Evolutionary conservation across 1,140 invertebrate species (phyloP), one percentile per base, ranked within the genome.

Genomic region (Yoshiicerus persimilis): DNA sequence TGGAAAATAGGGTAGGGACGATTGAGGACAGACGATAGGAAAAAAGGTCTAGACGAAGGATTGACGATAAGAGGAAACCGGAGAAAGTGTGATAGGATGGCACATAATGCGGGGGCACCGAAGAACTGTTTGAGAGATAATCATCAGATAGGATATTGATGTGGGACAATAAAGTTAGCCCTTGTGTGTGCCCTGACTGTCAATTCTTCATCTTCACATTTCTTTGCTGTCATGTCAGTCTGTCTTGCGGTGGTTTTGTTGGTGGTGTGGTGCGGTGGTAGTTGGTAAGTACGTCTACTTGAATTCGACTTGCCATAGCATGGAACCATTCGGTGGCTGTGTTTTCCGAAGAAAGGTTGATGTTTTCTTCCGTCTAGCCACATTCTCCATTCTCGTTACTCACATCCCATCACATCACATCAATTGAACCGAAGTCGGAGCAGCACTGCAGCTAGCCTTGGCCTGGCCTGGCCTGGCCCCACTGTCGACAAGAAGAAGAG

Each of bases 171-270:
- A 80, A 80, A 80, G 75, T 80, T 80, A 38, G 30, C 34, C 75
- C 75, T 38, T 32, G 75, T 80, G 34, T 80, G 75, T 80, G 75
- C 75, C 32, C 75, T 32, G 75, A 80, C 75, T 80, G 75, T 80
- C 75, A 80, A 80, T 80, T 80, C 75, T 80, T 80, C 75, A 80
- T 80, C 75, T 80, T 80, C 75, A 80, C 75, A 80, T 80, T 80
- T 80, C 75, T 34, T 80, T 34, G 30, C 75, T 80, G 75, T 80
- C 75, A 80, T 80, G 75, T 80, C 75, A 80, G 75, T 80, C 75
- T 80, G 30, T 80, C 75, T 38, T 80, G 20, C 38, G 30, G 32
- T 80, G 34, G 75, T 80, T 80, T 80, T 36, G 34, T 38, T 80
- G 66, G 66, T 70, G 11, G 66, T 56, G 16, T 4, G 13, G 16